Conservation (phyloP, 2,888 invertebrate species). For the Pimpla rufipes region DNA sequence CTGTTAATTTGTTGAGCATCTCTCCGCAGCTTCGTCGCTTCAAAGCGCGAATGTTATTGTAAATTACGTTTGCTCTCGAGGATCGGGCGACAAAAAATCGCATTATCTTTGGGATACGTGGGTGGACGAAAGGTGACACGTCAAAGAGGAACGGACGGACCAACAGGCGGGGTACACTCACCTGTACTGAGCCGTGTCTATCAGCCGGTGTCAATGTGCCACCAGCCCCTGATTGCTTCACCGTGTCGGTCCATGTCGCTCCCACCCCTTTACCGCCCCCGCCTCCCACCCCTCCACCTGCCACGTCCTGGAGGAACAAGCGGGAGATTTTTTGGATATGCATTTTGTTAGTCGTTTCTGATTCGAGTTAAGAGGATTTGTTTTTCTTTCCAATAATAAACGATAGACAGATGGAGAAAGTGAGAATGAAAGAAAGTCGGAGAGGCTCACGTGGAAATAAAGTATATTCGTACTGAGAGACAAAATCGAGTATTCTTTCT, state of each 20-base stretch:
- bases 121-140: slow-evolving; percentile 52
- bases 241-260: slow-evolving; percentile 94
- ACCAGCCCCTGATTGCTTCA: slow-evolving; percentile 92
- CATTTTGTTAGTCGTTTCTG: slow-evolving; percentile 78
- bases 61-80: slow-evolving; percentile 14
- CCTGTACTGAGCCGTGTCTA: slow-evolving; percentile 98
- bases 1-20: slow-evolving; percentile 69
- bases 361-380: slow-evolving; percentile 44
- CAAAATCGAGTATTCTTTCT: too few relatives aligned
- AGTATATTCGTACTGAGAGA: too few relatives aligned
- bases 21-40: slow-evolving; percentile 59
- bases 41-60: slow-evolving; percentile 37
- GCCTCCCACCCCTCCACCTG: slow-evolving; percentile 83
- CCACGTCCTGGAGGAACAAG: slow-evolving; percentile 84
- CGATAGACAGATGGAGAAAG: slow-evolving; percentile 43
- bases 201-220: slow-evolving; percentile 97
- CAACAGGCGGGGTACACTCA: slow-evolving; percentile 84
- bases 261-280: slow-evolving; percentile 90
- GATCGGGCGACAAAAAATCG: slow-evolving; percentile 12
- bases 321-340: slow-evolving; percentile 82
- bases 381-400: slow-evolving; percentile 2
- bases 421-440: neutral
- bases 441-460: too few relatives aligned
- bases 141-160: slow-evolving; percentile 65
- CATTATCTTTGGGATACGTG: slow-evolving; percentile 1